phyloP scores from a whole-genome alignment of 2,113 vertebrate species.

The Echinops telfairi region DNA sequence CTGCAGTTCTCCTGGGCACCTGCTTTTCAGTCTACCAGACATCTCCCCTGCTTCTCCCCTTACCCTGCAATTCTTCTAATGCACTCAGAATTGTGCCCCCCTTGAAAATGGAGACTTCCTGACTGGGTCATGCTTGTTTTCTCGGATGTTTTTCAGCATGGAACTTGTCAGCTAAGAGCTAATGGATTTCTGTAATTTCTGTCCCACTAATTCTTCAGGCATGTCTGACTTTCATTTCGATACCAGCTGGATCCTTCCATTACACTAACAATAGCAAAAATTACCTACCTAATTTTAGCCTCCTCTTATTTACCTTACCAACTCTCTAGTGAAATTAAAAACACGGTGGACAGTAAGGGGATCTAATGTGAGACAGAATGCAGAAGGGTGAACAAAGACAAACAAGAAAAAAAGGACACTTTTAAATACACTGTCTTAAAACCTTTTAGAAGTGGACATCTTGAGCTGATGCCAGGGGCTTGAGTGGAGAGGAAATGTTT shows the following conservation, averaged over 20 bases:
- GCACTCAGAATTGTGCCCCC: neutral
- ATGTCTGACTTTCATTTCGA: slow-evolving; percentile 2
- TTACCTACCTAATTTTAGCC: neutral
- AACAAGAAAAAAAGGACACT: neutral
- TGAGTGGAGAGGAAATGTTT: too few relatives aligned
- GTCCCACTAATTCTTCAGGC: neutral
- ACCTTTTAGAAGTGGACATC: neutral
- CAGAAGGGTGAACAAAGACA: neutral
- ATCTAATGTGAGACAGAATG: neutral
- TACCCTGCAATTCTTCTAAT: neutral
- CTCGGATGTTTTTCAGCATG: neutral
- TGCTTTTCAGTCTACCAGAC: neutral
- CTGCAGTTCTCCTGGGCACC: neutral
- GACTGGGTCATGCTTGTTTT: neutral
- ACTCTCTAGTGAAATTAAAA: neutral
- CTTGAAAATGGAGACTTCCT: neutral
- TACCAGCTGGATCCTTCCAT: neutral
- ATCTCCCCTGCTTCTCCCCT: neutral
- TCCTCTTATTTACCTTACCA: neutral
- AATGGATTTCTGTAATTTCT: slow-evolving; percentile 1
- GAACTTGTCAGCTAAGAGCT: neutral
- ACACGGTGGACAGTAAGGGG: neutral
- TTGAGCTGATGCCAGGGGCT: neutral
- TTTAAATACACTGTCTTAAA: neutral
- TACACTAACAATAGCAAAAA: slow-evolving; percentile 1